phyloP scores from a whole-genome alignment of 2,113 vertebrate species.

The Onychostruthus taczanowskii region DNA sequence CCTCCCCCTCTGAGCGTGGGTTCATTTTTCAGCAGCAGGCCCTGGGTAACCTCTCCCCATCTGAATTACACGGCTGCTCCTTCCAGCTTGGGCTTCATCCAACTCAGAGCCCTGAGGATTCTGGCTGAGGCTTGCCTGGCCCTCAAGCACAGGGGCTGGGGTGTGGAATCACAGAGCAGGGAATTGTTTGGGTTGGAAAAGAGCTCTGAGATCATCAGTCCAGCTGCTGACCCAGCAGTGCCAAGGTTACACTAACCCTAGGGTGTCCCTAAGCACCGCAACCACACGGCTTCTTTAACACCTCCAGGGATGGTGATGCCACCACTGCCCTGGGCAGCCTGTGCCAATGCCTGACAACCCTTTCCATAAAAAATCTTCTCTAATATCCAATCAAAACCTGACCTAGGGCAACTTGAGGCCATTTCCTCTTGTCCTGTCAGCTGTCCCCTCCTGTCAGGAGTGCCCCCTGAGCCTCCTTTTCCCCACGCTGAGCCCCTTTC shows the following conservation, averaged over 20 bases:
- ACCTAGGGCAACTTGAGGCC: not conserved
- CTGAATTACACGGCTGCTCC: not conserved
- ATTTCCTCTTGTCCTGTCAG: accelerated
- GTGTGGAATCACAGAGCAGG: not conserved
- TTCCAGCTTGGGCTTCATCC: not conserved
- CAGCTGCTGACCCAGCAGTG: not conserved
- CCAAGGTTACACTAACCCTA: not conserved
- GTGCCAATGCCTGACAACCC: not conserved
- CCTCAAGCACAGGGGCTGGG: accelerated
- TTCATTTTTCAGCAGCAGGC: not conserved
- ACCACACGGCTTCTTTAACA: accelerated
- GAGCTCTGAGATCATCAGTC: not conserved
- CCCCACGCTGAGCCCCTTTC: not conserved
- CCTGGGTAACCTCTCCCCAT: not conserved
- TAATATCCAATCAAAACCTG: not conserved
- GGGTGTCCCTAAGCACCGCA: not conserved
- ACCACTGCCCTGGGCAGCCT: not conserved
- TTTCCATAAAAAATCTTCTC: not conserved
- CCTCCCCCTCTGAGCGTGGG: not conserved
- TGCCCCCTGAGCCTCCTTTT: not conserved
- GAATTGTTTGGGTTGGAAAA: not conserved
- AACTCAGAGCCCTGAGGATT: not conserved
- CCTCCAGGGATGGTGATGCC: too few species aligned
- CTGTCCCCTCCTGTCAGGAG: not conserved
- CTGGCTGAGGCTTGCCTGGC: not conserved